Conservation (phyloP, 1,140 invertebrate genomes). For the Macrocentrus cingulum region DNA sequence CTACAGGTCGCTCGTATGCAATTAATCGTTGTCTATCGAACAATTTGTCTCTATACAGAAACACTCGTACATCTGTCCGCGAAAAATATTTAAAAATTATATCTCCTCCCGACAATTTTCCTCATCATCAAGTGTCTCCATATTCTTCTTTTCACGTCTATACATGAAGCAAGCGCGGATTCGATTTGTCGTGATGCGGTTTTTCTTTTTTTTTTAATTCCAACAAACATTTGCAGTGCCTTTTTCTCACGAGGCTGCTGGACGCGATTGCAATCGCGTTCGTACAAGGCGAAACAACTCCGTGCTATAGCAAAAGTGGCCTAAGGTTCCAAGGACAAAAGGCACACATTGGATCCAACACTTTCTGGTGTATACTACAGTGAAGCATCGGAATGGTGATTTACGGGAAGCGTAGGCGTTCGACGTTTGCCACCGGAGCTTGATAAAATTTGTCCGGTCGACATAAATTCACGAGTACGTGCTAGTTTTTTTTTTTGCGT, state of each 20-base stretch:
- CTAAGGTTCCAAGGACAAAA: conserved; percentile 18
- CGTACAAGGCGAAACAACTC: conserved; percentile 26
- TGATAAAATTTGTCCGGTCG: conserved; percentile 59
- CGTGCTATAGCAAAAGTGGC: conserved; percentile 4
- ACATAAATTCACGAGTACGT: conserved; percentile 57
- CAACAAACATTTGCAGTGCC: conserved; percentile 5
- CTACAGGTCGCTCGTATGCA: background rate
- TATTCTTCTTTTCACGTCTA: background rate
- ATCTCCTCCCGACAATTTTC: no score
- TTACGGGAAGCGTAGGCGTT: conserved; percentile 54
- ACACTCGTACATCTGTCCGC: no score
- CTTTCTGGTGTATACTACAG: background rate
- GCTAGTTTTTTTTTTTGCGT: conserved; percentile 15
- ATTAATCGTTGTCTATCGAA: conserved; percentile 12
- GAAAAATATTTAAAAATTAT: no score
- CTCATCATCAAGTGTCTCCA: no score
- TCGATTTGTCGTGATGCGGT: conserved; percentile 9
- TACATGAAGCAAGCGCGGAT: conserved; percentile 20
- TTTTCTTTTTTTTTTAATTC: conserved; percentile 2
- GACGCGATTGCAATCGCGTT: conserved; percentile 28
- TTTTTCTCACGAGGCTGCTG: conserved; percentile 25
- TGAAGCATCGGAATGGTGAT: no score
- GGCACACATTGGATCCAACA: conserved; percentile 11
- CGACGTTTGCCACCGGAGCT: conserved; percentile 57
- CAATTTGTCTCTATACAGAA: background rate